Evolutionary conservation across 1,140 invertebrate genomes (phyloP), one percentile per base, ranked within the genome.

Genomic region (Dufourea novaeangliae): DNA sequence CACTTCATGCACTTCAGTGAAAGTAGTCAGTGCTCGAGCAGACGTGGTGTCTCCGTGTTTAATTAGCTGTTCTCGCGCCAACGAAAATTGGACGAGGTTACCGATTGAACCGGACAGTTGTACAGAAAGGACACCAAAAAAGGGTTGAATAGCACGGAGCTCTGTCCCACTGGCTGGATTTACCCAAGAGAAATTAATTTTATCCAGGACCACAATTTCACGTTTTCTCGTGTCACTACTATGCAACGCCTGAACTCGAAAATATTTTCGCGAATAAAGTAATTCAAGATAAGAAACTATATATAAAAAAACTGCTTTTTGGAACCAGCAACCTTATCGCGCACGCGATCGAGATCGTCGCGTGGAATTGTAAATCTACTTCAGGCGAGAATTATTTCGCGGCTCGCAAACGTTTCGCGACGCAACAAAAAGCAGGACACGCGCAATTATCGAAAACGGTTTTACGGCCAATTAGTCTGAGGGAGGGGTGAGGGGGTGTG

Each of bases 41-140:
- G 11, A 39, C 59, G 3, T 1, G 34, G n/a, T 20, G 46, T 50
- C 46, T 5, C 34, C 3, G n/a, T 11, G n/a, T 62, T 39, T 62
- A 41, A 62, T 62, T 62, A 62, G 59, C 34, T 39, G 34, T 14
- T 25, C 59, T 27, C 12, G 8, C 44, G 22, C 12, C n/a, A n/a
- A n/a, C n/a, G n/a, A 20, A 32, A 29, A 54, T 39, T 12, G 17
- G 10, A 50, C 22, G 25, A 29, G 32, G 50, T 77, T 67, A 50
- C 34, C 59, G 50, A 77, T 78, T 77, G 25, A 25, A 27, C 64
- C 20, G 52, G 57, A 25, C 44, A 66, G 72, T 71, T 25, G 39
- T 52, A 63, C 71, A 29, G 22, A 72, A n/a, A 78, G 32, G 56
- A 39, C 32, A 29, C 27, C 25, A 25, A 5, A 32, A 20, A 37